Conservation (phyloP, 2,888 invertebrate genomes). For the Oithona nana region DNA sequence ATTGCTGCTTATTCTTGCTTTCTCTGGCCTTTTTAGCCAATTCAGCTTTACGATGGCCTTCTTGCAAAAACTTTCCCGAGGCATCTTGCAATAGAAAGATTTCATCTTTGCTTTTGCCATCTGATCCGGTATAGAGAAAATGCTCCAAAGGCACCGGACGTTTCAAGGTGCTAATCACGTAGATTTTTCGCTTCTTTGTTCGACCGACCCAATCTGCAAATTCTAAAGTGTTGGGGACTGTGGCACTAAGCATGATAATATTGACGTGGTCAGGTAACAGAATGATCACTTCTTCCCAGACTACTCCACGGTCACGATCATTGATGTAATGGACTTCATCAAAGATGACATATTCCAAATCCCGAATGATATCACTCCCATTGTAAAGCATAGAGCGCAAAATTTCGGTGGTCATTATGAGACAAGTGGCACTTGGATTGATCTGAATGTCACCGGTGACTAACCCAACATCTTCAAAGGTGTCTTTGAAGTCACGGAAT, state of each 20-base stretch:
- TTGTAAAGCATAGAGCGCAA: constrained; percentile 83
- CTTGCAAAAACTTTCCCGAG: constrained; percentile 46
- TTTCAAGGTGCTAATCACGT: constrained; percentile 78
- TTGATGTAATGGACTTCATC: constrained; percentile 99
- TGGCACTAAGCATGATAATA: constrained; percentile 91
- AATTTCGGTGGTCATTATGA: constrained; percentile 99
- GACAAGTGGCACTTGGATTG: constrained; percentile 73
- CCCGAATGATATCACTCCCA: constrained; percentile 81
- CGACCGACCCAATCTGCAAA: constrained; percentile 84
- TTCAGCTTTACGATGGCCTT: constrained; percentile 36
- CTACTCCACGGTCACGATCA: constrained; percentile 87
- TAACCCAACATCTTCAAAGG: constrained; percentile 78
- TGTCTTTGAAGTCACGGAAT: constrained; percentile 80
- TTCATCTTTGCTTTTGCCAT: constrained; percentile 42
- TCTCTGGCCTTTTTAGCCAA: constrained; percentile 29
- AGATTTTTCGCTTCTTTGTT: constrained; percentile 51
- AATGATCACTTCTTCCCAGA: constrained; percentile 97
- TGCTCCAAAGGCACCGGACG: constrained; percentile 91
- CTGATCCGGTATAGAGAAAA: constrained; percentile 63
- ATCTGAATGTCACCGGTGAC: constrained; percentile 91
- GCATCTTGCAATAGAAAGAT: constrained; percentile 59
- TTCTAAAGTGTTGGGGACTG: constrained; percentile 88
- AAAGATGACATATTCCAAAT: constrained; percentile 95
- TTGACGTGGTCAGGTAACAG: constrained; percentile 81
- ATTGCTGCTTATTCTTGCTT: constrained; percentile 23